These are phyloP conservation scores for Rhynchotus rufescens DNA, from an alignment of 2,797 vertebrate species.

Conservation along the genomic window DNA sequence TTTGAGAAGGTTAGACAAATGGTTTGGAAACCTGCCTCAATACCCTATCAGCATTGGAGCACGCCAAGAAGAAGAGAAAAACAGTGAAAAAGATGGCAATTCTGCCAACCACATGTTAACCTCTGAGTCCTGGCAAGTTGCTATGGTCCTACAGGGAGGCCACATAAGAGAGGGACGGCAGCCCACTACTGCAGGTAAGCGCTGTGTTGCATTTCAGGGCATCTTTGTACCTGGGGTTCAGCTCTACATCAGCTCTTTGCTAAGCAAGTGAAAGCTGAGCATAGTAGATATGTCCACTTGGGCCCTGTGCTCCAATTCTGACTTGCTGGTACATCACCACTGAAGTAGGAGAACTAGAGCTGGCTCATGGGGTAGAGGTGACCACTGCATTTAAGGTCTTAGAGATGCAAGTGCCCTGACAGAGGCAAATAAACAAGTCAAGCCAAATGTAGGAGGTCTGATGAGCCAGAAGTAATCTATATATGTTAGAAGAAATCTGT, in stretches of 20 bases:
- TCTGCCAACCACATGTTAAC: neutral
- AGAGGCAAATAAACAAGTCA: neutral
- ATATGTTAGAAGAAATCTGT: neutral
- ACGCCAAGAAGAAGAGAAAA: neutral
- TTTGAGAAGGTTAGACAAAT: neutral
- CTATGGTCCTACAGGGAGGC: neutral
- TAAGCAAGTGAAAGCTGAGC: neutral
- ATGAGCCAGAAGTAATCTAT: neutral
- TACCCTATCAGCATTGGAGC: neutral
- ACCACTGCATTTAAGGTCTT: neutral
- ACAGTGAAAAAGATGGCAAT: neutral
- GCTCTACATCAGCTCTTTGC: neutral
- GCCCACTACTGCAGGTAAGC: fast-evolving
- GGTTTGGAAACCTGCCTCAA: neutral
- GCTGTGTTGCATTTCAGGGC: fast-evolving
- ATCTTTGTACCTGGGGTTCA: neutral
- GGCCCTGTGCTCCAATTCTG: too few relatives aligned
- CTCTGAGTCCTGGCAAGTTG: neutral
- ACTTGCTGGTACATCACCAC: fast-evolving
- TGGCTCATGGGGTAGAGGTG: neutral
- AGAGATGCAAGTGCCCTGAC: neutral
- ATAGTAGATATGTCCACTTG: neutral
- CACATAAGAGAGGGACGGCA: neutral
- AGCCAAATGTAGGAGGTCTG: neutral
- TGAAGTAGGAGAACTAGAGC: neutral